Evolutionary conservation across 2,888 invertebrate species (phyloP).

Genomic region (Coleophora flavipennella): DNA sequence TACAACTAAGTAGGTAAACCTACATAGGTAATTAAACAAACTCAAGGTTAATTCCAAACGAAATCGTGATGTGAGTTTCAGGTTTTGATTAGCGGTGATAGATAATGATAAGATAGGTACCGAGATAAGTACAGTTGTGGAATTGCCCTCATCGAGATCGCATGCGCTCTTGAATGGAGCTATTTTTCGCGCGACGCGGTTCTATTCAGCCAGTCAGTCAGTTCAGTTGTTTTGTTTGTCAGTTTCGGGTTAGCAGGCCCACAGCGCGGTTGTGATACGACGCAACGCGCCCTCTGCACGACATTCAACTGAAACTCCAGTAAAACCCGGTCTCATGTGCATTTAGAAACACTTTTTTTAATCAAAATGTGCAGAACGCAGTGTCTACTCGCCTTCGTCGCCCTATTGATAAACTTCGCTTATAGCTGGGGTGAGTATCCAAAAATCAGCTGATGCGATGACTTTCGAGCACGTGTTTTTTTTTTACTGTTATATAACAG

Average conservation of each 20-base stretch:
- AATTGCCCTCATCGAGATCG: too few relatives aligned
- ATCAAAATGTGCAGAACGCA: slow-evolving; percentile 56
- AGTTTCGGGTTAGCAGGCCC: slow-evolving; percentile 52
- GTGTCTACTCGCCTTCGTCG: slow-evolving; percentile 42
- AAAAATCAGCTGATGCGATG: slow-evolving; percentile 52
- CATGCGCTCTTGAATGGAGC: slow-evolving; percentile 3
- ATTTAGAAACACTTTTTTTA: slow-evolving; percentile 45
- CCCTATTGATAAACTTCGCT: slow-evolving; percentile 37
- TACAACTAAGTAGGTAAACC: too few relatives aligned
- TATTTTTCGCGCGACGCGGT: slow-evolving; percentile 4
- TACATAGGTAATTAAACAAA: too few relatives aligned
- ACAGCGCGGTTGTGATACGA: slow-evolving; percentile 34
- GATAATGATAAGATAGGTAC: slow-evolving; percentile 30
- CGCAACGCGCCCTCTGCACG: slow-evolving; percentile 36
- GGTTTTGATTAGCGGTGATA: slow-evolving; percentile 10
- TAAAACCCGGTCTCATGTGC: slow-evolving; percentile 43
- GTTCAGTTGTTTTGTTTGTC: slow-evolving; percentile 38
- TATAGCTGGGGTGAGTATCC: slow-evolving; percentile 60
- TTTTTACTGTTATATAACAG: slow-evolving; percentile 47
- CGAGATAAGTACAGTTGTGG: too few relatives aligned
- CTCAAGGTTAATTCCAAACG: slow-evolving; percentile 1
- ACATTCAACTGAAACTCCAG: slow-evolving; percentile 51
- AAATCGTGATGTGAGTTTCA: slow-evolving; percentile 9
- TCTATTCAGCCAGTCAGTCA: slow-evolving; percentile 48
- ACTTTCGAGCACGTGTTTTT: slow-evolving; percentile 51